A percentile compares a stretch with the other conserved stretches of the same genome.
Evolutionary conservation across 1,140 invertebrate genomes (phyloP).

Genomic region (Solenopsis fugax): DNA sequence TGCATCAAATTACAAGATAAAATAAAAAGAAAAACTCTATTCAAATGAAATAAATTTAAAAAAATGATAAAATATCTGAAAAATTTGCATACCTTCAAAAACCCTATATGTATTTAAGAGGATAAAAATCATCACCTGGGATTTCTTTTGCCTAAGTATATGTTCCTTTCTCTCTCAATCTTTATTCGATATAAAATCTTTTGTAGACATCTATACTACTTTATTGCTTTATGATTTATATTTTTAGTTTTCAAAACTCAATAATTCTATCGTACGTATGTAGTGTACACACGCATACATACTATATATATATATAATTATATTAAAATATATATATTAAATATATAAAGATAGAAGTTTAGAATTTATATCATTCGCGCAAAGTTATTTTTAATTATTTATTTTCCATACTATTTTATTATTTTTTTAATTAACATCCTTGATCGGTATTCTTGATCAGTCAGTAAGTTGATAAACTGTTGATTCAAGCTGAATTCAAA

Average conservation of each 20-base stretch:
- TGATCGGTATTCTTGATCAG: too few species aligned
- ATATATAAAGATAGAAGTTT: too few species aligned
- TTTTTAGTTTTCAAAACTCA: conserved; percentile 4
- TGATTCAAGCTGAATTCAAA: background rate
- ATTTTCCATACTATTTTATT: too few species aligned
- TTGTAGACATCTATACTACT: background rate
- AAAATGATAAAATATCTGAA: conserved; percentile 65
- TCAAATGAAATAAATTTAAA: conserved; percentile 79
- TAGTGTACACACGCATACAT: background rate
- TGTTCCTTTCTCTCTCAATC: conserved; percentile 61
- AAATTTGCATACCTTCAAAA: conserved; percentile 70
- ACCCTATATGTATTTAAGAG: conserved; percentile 54
- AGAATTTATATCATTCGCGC: too few species aligned
- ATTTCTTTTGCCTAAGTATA: conserved; percentile 41
- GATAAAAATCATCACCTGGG: conserved; percentile 13
- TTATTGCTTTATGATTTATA: background rate
- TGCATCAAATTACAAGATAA: conserved; percentile 74
- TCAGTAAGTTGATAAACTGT: conserved; percentile 36
- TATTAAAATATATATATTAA: too few species aligned
- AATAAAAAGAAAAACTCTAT: conserved; percentile 64
- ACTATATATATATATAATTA: background rate
- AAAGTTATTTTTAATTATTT: too few species aligned
- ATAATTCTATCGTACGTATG: background rate
- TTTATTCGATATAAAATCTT: conserved; percentile 28
- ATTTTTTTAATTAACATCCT: too few species aligned